phyloP scores from a whole-genome alignment of 53 echinoderm and acorn worm genomes.

The Zoroaster sp. region DNA sequence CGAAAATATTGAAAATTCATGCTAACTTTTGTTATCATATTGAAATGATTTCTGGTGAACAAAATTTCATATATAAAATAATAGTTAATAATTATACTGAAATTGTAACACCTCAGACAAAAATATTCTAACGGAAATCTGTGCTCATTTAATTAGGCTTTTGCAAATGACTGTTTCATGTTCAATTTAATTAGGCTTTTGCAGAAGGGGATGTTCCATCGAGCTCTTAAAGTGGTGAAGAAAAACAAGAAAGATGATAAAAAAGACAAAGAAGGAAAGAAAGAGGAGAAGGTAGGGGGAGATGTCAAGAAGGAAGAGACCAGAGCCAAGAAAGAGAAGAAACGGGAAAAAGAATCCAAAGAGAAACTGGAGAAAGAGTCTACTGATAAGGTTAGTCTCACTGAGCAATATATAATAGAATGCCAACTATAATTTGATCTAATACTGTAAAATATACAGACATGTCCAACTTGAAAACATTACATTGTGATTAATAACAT shows the following conservation, averaged over 20 bases:
- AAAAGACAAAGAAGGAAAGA: constrained; percentile 76
- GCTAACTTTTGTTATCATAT: no score
- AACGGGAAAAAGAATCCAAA: constrained; percentile 70
- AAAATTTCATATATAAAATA: no score
- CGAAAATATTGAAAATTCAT: no score
- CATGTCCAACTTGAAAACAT: no score
- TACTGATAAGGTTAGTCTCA: constrained; percentile 21
- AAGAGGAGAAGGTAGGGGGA: constrained; percentile 35
- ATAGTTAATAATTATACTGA: no score
- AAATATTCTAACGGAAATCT: no score
- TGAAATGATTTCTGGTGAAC: no score
- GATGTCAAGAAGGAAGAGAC: constrained; percentile 61
- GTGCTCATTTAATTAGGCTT: no score
- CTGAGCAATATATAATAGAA: background rate
- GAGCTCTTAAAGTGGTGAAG: constrained; percentile 90
- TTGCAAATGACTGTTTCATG: background rate
- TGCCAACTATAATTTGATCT: background rate
- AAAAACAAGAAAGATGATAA: constrained; percentile 76
- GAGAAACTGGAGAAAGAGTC: constrained; percentile 55
- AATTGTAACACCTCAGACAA: no score
- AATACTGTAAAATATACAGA: background rate
- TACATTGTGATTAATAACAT: no score
- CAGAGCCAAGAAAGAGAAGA: constrained; percentile 67
- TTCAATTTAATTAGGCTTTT: constrained; percentile 73
- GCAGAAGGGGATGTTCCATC: constrained; percentile 86